These are phyloP conservation scores for Aphis craccivora DNA, from an alignment of 1,140 invertebrate genomes.

Conservation along the genomic window DNA sequence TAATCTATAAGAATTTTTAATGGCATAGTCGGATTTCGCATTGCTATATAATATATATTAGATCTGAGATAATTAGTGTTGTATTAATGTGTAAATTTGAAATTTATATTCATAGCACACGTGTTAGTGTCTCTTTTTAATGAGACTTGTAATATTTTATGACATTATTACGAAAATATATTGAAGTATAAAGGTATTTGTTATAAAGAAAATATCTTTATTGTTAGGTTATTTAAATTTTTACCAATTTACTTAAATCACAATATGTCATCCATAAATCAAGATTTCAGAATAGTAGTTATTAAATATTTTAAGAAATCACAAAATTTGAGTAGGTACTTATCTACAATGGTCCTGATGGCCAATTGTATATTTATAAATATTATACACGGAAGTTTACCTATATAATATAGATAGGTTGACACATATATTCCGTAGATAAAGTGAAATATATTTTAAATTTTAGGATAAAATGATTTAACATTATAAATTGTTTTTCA, in stretches of 20 bases:
- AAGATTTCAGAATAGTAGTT: neutral
- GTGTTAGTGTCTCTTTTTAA: conserved; percentile 9
- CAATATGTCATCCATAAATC: neutral
- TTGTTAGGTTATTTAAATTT: neutral
- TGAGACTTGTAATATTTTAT: neutral
- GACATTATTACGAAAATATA: neutral
- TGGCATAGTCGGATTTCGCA: neutral
- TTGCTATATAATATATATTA: neutral
- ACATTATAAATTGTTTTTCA: neutral
- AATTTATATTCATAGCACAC: conserved; percentile 7
- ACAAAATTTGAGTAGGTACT: neutral
- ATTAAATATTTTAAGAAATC: neutral
- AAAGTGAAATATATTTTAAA: neutral
- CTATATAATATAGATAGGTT: too few species aligned
- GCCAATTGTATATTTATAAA: neutral
- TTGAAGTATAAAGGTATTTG: neutral
- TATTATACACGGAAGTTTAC: neutral
- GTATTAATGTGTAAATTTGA: conserved; percentile 29
- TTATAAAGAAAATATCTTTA: neutral
- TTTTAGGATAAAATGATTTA: neutral
- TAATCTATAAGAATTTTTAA: neutral
- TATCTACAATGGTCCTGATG: neutral
- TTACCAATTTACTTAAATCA: neutral
- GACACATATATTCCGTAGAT: neutral
- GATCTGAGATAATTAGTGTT: conserved; percentile 6